Percentiles rank a stretch among this genome's conserved stretches.
Conservation (phyloP, 2,113 vertebrate species). For the Mastomys coucha region DNA sequence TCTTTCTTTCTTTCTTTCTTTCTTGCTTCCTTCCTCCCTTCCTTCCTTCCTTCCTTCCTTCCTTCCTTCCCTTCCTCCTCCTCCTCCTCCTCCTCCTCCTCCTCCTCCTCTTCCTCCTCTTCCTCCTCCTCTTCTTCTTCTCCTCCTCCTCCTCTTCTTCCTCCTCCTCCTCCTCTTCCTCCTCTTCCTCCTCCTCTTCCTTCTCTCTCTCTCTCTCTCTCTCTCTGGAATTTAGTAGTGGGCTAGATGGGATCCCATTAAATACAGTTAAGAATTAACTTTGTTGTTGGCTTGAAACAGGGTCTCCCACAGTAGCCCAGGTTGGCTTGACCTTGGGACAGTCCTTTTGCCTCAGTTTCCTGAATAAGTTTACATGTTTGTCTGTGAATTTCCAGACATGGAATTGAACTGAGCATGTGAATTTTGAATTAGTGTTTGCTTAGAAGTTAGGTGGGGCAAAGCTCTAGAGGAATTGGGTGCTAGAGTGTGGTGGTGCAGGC, state of each 20-base stretch:
- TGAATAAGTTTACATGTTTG: neutral
- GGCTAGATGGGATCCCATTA: neutral
- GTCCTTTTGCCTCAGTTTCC: neutral
- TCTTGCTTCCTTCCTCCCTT: too few relatives aligned
- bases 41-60: too few relatives aligned
- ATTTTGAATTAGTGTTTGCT: neutral
- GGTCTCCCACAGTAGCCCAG: neutral
- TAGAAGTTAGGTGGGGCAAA: neutral
- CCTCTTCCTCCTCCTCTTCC: too few relatives aligned
- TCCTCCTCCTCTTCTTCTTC: too few relatives aligned
- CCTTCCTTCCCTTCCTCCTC: too few relatives aligned
- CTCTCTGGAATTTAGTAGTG: slow-evolving; percentile 25
- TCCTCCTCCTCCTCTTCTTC: too few relatives aligned
- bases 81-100: too few relatives aligned
- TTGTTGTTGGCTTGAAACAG: neutral
- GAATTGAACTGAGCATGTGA: neutral
- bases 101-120: too few relatives aligned
- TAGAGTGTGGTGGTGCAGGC: neutral
- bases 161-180: too few relatives aligned
- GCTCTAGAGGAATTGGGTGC: neutral
- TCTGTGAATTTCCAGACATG: slow-evolving; percentile 2
- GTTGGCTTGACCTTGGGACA: neutral
- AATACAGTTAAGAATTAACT: neutral
- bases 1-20: too few relatives aligned
- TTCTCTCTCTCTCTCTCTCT: too few relatives aligned